Evolutionary conservation across 2,113 vertebrate species (phyloP).

Genomic region (Aythya baeri): DNA sequence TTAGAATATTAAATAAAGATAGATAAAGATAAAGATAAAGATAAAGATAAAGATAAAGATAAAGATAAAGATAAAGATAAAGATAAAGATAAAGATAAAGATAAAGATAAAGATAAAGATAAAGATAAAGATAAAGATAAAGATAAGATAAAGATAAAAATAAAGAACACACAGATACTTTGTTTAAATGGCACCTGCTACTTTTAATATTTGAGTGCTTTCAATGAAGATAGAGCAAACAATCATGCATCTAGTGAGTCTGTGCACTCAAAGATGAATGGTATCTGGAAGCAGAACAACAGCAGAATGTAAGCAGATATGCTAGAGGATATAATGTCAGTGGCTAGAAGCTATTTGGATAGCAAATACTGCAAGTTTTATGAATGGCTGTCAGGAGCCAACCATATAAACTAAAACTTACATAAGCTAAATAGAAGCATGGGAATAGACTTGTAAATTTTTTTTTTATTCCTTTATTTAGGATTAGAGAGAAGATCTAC

Average conservation of each 20-base stretch:
- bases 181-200: not conserved
- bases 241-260: not conserved
- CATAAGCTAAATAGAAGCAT: constrained; percentile 14
- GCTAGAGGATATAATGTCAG: constrained; percentile 50
- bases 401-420: constrained; percentile 43
- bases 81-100: too few species aligned
- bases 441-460: not conserved
- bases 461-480: not conserved
- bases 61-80: too few species aligned
- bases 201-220: not conserved
- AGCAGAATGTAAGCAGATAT: constrained; percentile 66
- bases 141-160: too few species aligned
- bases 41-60: too few species aligned
- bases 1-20: not conserved
- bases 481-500: not conserved
- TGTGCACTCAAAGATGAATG: constrained; percentile 15
- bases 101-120: not conserved
- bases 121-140: too few species aligned
- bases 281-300: constrained; percentile 56
- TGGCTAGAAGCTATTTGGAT: constrained; percentile 48
- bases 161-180: not conserved
- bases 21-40: too few species aligned
- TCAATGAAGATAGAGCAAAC: constrained; percentile 17
- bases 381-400: constrained; percentile 62
- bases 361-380: constrained; percentile 64